Evolutionary conservation across 1,140 invertebrate genomes (phyloP).

Genomic region (Drosophila malerkotliana): DNA sequence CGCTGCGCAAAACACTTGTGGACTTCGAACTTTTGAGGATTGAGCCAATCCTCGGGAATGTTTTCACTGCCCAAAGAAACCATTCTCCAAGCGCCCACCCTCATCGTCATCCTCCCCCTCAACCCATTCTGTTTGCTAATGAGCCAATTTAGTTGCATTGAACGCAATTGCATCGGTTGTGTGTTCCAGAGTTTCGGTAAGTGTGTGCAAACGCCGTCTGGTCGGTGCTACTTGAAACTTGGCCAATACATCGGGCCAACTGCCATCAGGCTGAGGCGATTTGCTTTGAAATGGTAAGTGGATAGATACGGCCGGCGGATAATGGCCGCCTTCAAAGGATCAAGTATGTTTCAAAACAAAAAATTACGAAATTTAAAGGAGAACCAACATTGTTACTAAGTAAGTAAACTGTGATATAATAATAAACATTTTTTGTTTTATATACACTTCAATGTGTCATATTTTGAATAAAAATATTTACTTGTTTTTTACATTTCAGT

Average conservation of each 20-base stretch:
- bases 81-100: not conserved
- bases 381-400: too few relatives aligned
- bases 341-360: not conserved
- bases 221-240: constrained; percentile 55
- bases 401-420: not conserved
- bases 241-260: constrained; percentile 41
- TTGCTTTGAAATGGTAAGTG: constrained; percentile 59
- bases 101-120: not conserved
- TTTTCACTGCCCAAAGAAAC: constrained; percentile 41
- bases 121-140: constrained; percentile 69
- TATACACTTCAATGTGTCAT: not conserved
- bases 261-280: constrained; percentile 31
- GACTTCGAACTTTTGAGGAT: constrained; percentile 49
- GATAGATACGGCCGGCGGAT: not conserved
- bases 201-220: constrained; percentile 37
- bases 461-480: not conserved
- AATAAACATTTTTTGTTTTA: not conserved
- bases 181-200: constrained; percentile 11
- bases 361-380: not conserved
- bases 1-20: constrained; percentile 28
- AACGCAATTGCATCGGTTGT: constrained; percentile 57
- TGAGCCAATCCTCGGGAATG: constrained; percentile 21
- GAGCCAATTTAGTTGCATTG: constrained; percentile 79
- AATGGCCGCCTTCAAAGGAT: too few relatives aligned
- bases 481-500: not conserved